Conservation (phyloP, 2,888 invertebrate species). For the Harpalus rufipes region DNA sequence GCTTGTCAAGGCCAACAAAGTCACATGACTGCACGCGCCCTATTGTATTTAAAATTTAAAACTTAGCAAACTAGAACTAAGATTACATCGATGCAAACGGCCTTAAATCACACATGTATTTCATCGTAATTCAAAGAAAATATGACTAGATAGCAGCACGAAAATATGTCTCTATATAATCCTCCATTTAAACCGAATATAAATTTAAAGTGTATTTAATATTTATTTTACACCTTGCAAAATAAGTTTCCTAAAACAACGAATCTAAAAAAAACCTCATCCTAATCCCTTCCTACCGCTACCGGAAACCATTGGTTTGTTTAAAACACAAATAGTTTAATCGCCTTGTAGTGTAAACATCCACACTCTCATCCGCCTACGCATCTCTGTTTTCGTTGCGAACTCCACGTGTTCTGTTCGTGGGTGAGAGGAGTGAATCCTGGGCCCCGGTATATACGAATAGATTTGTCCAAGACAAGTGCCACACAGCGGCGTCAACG, state of each 20-base stretch:
- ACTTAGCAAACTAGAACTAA: too few relatives aligned
- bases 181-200: too few relatives aligned
- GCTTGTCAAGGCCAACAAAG: too few relatives aligned
- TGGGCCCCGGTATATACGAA: neutral
- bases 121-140: too few relatives aligned
- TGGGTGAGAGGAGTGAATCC: neutral
- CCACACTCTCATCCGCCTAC: constrained; percentile 6
- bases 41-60: too few relatives aligned
- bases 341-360: constrained; percentile 50
- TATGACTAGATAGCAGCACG: too few relatives aligned
- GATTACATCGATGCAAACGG: too few relatives aligned
- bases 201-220: neutral
- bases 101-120: too few relatives aligned
- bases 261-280: neutral
- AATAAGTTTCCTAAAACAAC: too few relatives aligned
- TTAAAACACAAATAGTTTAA: constrained; percentile 59
- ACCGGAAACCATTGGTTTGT: constrained; percentile 55
- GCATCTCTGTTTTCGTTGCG: neutral
- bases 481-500: neutral
- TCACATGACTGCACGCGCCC: too few relatives aligned
- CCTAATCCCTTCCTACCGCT: constrained; percentile 24
- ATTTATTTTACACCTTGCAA: neutral
- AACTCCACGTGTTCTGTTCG: constrained; percentile 11
- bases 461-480: constrained; percentile 12
- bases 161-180: too few relatives aligned